These are phyloP conservation scores for Yponomeuta malinellus DNA, from an alignment of 2,888 invertebrate genomes.

Conservation along the genomic window DNA sequence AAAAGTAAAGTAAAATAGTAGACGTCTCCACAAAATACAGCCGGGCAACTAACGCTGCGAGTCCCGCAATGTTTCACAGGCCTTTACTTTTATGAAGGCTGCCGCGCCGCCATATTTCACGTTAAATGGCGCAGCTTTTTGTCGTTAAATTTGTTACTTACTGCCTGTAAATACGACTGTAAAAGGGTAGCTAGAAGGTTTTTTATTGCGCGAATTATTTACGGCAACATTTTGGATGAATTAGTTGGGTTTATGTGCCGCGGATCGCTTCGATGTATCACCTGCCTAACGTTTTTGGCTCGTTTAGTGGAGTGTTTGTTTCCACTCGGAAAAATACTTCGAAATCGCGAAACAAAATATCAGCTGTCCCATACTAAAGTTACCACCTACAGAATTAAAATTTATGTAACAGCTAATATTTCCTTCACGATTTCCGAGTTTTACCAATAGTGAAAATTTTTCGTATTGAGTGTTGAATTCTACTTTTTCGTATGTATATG, in stretches of 20 bases:
- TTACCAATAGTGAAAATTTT: too few species aligned
- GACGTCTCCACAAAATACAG: constrained; percentile 19
- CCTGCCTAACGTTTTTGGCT: not conserved
- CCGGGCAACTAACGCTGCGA: not conserved
- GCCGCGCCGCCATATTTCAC: constrained; percentile 53
- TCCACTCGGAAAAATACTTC: too few species aligned
- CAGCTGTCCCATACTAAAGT: too few species aligned
- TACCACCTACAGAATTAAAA: too few species aligned
- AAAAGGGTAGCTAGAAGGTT: constrained; percentile 10
- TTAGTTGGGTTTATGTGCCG: not conserved
- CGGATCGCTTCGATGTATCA: not conserved
- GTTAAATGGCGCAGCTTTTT: constrained; percentile 63
- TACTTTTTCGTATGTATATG: too few species aligned
- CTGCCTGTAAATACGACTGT: constrained; percentile 28
- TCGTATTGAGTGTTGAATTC: too few species aligned
- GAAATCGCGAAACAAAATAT: too few species aligned
- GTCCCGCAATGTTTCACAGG: constrained; percentile 34
- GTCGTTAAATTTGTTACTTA: constrained; percentile 63
- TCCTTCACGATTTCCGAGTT: too few species aligned
- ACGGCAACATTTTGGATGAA: constrained; percentile 4
- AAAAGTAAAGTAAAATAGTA: constrained; percentile 7
- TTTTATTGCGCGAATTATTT: constrained; percentile 8
- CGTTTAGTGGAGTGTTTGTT: not conserved
- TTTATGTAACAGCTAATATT: too few species aligned
- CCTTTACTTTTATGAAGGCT: constrained; percentile 57